A percentile compares a stretch with the other conserved stretches of the same genome.
phyloP scores from a whole-genome alignment of 2,113 vertebrate genomes.

The Scomber scombrus region DNA sequence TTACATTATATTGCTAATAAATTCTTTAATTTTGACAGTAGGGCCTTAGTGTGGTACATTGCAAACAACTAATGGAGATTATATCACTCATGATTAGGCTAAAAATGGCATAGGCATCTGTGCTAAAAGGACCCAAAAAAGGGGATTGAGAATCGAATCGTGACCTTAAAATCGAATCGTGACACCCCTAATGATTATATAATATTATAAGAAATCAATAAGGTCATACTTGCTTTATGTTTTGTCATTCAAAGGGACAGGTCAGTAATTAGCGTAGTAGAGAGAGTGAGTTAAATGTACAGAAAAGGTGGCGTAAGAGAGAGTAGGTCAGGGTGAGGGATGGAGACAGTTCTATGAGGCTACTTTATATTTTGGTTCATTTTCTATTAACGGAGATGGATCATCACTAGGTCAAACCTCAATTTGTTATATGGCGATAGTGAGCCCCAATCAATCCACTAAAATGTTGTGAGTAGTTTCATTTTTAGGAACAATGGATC shows the following conservation, averaged over 20 bases:
- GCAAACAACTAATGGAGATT: too few species aligned
- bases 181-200: too few species aligned
- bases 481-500: constrained; percentile 67
- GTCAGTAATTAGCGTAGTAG: constrained; percentile 22
- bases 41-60: too few species aligned
- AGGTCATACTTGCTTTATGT: neutral
- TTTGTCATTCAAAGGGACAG: constrained; percentile 29
- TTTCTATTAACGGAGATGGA: constrained; percentile 69
- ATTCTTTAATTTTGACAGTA: too few species aligned
- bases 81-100: too few species aligned
- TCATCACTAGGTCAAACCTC: constrained; percentile 65
- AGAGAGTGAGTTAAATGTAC: constrained; percentile 18
- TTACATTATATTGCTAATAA: too few species aligned
- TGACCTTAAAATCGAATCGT: too few species aligned
- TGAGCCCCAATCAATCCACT: constrained; percentile 69
- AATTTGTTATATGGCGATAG: constrained; percentile 65
- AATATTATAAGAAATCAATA: neutral
- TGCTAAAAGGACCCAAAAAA: too few species aligned
- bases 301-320: neutral
- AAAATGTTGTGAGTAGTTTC: constrained; percentile 66
- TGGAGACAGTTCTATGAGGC: constrained; percentile 18
- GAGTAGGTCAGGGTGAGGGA: constrained; percentile 1
- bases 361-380: constrained; percentile 67
- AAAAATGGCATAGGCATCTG: too few species aligned
- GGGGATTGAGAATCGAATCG: too few species aligned